Base-by-base conservation (phyloP, 1,140 invertebrate genomes). In the Microplitis mediator region DNA sequence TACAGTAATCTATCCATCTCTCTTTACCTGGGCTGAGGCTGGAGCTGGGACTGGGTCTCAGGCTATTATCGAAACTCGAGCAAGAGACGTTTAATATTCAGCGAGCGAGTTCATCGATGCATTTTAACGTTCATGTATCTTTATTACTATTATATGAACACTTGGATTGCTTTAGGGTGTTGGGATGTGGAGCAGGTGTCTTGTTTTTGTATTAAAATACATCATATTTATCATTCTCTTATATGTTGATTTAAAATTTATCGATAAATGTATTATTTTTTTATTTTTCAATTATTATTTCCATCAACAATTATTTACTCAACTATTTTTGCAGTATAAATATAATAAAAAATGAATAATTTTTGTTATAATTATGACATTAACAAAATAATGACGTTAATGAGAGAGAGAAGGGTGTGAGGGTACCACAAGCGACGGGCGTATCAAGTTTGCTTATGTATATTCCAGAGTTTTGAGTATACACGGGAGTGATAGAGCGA, bases 11-110 rank as follows among this genome's bases (percentile, higher is more conserved):
- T 45, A 11, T 6, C 39, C 39, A 11, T 45, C 39, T 45, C 39
- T 45, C 11, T 45, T 45, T 3, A 39, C 36, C 36, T 39, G 36
- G 9, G n/a, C n/a, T n/a, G n/a, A n/a, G n/a, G n/a, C n/a, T n/a
- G n/a, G n/a, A 34, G 23, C 23, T 23, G 23, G 23, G 23, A 23
- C 23, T 23, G 23, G 23, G 23, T 0, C 56, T 61, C 69, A 31
- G 23, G 39, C 69, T 39, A 62, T 70, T 70, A 50, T 39, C 69
- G 36, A 45, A 62, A 62, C 69, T 60, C 54, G n/a, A 66, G 34
- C 60, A 45, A 45, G 60, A 61, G 69, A 70, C 35, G 62, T 70
- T 70, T 70, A 70, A 70, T 70, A 70, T 70, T 70, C 69, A 62
- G n/a, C 52, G 60, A 32, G 45, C 8, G 6, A 50, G 36, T 62